phyloP scores from a whole-genome alignment of 2,888 invertebrate genomes.

The Epistrophe eligans region DNA sequence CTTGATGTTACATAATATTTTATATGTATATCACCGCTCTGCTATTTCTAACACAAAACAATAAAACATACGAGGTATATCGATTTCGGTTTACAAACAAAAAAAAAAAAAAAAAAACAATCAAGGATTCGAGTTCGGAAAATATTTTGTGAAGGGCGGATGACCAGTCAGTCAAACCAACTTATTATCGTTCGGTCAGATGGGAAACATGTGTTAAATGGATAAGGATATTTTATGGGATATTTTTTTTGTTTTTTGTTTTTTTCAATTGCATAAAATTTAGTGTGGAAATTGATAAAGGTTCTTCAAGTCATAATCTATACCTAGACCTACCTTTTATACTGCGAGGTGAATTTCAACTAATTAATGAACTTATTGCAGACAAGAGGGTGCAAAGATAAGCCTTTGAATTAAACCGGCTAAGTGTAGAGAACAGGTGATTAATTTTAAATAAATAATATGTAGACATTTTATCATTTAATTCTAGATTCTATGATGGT shows the following conservation, averaged over 20 bases:
- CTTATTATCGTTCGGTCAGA: conserved; percentile 57
- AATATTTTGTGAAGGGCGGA: conserved; percentile 34
- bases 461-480: background rate
- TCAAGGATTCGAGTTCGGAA: conserved; percentile 46
- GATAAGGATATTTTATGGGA: conserved; percentile 69
- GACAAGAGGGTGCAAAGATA: conserved; percentile 50
- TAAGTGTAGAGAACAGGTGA: conserved; percentile 18
- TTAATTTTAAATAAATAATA: no score
- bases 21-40: conserved; percentile 16
- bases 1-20: conserved; percentile 52
- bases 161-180: conserved; percentile 53
- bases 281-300: conserved; percentile 41
- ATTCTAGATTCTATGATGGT: background rate
- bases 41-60: conserved; percentile 56
- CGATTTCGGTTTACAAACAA: conserved; percentile 38
- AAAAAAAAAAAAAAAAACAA: conserved; percentile 12
- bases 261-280: conserved; percentile 37
- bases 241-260: conserved; percentile 20
- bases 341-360: conserved; percentile 34
- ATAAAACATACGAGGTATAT: conserved; percentile 71
- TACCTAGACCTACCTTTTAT: background rate
- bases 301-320: conserved; percentile 48
- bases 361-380: conserved; percentile 70
- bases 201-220: conserved; percentile 68
- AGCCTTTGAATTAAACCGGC: conserved; percentile 29